These are phyloP conservation scores for Stenodera caucasica DNA, from an alignment of 2,888 invertebrate species.

Conservation along the genomic window DNA sequence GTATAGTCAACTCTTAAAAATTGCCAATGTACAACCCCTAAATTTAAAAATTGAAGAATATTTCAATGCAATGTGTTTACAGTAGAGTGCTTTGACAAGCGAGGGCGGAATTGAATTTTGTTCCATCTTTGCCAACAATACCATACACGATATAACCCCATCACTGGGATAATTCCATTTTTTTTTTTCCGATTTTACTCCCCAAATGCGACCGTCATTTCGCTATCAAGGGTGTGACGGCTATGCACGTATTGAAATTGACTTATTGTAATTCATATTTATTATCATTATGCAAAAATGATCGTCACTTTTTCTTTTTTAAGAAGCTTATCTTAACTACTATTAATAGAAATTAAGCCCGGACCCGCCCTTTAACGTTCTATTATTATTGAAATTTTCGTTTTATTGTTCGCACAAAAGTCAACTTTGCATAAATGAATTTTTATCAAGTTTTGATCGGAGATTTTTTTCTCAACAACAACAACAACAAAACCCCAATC, in stretches of 20 bases:
- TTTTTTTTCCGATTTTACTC: background rate
- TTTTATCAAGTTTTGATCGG: constrained; percentile 38
- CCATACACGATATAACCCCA: constrained; percentile 43
- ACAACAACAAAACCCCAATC: background rate
- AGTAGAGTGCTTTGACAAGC: constrained; percentile 52
- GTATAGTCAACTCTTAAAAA: constrained; percentile 51
- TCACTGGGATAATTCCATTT: constrained; percentile 38
- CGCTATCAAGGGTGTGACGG: constrained; percentile 33
- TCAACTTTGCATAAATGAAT: constrained; percentile 42
- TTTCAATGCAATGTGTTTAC: constrained; percentile 56
- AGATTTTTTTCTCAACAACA: constrained; percentile 26
- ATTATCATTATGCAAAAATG: constrained; percentile 37
- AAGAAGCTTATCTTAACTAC: constrained; percentile 44
- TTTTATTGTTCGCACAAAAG: constrained; percentile 35
- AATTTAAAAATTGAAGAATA: constrained; percentile 55
- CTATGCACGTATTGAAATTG: constrained; percentile 32
- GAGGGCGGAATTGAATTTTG: constrained; percentile 53
- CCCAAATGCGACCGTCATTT: background rate
- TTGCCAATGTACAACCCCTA: constrained; percentile 44
- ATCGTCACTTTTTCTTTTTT: constrained; percentile 35
- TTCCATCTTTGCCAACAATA: constrained; percentile 49
- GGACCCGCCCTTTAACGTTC: constrained; percentile 32
- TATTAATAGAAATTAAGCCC: constrained; percentile 43
- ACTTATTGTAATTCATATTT: constrained; percentile 37
- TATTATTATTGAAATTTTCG: constrained; percentile 39